Evolutionary conservation across 2,797 vertebrate species (phyloP).

Genomic region (Mus minutoides): DNA sequence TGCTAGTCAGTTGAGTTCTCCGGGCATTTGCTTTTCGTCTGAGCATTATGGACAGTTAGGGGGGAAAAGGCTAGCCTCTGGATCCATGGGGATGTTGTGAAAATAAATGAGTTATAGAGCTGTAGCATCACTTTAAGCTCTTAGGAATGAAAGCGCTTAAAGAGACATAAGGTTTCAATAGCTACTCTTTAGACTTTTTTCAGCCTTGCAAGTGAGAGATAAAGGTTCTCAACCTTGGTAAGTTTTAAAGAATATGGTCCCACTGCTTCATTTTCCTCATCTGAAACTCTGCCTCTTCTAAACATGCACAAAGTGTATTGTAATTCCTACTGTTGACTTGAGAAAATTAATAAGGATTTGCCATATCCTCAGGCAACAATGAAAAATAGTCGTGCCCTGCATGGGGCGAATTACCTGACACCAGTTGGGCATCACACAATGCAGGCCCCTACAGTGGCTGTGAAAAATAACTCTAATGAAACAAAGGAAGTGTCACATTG

Average conservation of each 20-base stretch:
- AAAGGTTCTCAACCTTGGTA: conserved; percentile 57
- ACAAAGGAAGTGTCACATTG: conserved; percentile 62
- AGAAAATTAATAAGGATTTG: conserved; percentile 66
- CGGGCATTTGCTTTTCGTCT: conserved; percentile 36
- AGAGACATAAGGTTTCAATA: conserved; percentile 42
- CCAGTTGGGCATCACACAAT: conserved; percentile 44
- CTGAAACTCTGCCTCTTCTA: conserved; percentile 34
- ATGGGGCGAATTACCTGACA: conserved; percentile 59
- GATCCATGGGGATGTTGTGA: conserved; percentile 64
- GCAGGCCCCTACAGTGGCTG: conserved; percentile 27
- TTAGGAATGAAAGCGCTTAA: conserved; percentile 66
- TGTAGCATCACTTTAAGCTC: conserved; percentile 60
- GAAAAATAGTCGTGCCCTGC: conserved; percentile 26
- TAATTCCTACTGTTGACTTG: conserved; percentile 55
- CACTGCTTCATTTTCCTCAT: background rate
- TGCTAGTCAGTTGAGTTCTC: conserved; percentile 59
- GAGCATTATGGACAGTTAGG: conserved; percentile 55
- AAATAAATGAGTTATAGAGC: conserved; percentile 72
- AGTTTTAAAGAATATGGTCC: conserved; percentile 56
- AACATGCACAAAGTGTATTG: conserved; percentile 49
- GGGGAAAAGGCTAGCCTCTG: conserved; percentile 62
- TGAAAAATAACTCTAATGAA: conserved; percentile 59
- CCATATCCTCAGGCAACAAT: conserved; percentile 37
- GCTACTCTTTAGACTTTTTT: conserved; percentile 52
- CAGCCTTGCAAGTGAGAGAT: conserved; percentile 51